phyloP scores from a whole-genome alignment of 2,888 invertebrate species.

The Raillietiella orientalis region DNA sequence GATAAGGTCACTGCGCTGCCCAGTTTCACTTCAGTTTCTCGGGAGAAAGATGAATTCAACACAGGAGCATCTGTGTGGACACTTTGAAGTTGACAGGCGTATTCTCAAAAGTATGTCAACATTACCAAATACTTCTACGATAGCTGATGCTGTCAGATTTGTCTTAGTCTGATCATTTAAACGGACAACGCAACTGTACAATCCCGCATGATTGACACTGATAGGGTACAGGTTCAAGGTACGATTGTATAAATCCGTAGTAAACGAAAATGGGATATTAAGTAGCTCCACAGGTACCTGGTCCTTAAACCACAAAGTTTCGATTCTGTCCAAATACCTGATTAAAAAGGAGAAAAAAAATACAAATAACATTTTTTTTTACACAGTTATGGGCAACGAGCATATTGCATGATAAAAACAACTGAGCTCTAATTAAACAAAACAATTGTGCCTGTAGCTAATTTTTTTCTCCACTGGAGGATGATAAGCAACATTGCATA shows the following conservation, averaged over 20 bases:
- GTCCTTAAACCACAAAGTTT: slow-evolving; percentile 68
- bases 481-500: no score
- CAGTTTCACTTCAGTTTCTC: slow-evolving; percentile 28
- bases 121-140: no score
- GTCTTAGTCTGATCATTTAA: no score
- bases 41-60: not conserved
- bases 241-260: slow-evolving; percentile 66
- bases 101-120: no score
- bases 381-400: not conserved
- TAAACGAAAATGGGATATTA: slow-evolving; percentile 36
- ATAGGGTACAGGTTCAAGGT: slow-evolving; percentile 46
- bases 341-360: slow-evolving; percentile 1
- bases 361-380: not conserved
- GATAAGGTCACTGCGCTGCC: slow-evolving; percentile 40
- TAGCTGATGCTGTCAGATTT: no score
- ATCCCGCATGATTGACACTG: slow-evolving; percentile 46
- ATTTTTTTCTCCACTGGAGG: no score
- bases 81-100: no score
- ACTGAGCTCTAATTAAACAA: no score
- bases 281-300: slow-evolving; percentile 47
- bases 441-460: no score
- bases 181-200: slow-evolving; percentile 50
- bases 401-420: no score
- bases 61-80: not conserved
- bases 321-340: slow-evolving; percentile 42